Conservation (phyloP, 2,888 invertebrate genomes). For the Julus scanicus region DNA sequence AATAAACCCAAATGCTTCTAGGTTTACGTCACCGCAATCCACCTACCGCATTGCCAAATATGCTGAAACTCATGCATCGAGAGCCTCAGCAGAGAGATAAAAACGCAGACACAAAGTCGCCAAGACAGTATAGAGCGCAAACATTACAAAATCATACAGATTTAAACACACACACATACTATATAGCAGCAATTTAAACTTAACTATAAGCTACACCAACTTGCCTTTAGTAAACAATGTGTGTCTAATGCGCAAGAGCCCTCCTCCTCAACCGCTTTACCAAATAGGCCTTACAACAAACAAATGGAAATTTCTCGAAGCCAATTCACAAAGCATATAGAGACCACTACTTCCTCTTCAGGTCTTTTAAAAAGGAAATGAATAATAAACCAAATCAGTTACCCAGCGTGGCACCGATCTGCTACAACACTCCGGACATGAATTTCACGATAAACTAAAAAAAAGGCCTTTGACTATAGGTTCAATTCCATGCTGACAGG, state of each 20-base stretch:
- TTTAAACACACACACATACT: neutral
- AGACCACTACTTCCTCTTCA: constrained; percentile 6
- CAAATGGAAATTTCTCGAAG: neutral
- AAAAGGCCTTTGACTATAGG: neutral
- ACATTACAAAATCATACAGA: constrained; percentile 22
- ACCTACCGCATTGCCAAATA: constrained; percentile 9
- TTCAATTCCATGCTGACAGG: neutral
- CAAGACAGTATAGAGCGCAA: neutral
- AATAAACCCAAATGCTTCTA: constrained; percentile 1
- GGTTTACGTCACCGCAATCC: neutral
- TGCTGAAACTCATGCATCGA: neutral
- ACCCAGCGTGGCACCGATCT: neutral
- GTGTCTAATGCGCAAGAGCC: neutral
- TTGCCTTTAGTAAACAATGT: neutral
- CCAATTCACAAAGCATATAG: neutral
- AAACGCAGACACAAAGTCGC: neutral
- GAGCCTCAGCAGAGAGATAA: constrained; percentile 12
- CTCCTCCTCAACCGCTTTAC: neutral
- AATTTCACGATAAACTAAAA: neutral
- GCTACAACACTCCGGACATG: neutral
- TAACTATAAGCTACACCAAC: neutral
- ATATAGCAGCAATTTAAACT: neutral
- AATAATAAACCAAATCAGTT: neutral
- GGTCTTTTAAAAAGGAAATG: constrained; percentile 24
- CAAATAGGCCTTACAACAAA: neutral